Evolutionary conservation across 92 coral and sea anemone species (phyloP).

Genomic region (Metridium senile): DNA sequence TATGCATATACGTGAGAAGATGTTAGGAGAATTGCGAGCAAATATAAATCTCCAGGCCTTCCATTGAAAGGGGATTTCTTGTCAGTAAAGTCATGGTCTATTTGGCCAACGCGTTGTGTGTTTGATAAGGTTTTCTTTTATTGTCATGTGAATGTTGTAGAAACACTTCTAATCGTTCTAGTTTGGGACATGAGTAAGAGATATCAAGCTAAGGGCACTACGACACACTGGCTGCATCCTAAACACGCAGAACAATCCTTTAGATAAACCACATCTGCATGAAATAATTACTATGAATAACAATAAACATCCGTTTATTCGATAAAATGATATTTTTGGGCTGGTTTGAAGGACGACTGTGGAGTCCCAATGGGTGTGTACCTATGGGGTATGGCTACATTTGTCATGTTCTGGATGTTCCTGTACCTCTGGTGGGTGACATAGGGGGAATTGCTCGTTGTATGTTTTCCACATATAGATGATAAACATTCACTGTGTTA

Average conservation of each 20-base stretch:
- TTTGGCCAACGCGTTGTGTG: conserved; percentile 10
- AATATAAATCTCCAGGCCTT: no score
- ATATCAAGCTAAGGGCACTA: not conserved
- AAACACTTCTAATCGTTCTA: conserved; percentile 21
- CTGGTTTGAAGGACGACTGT: not conserved
- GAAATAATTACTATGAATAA: conserved; percentile 70
- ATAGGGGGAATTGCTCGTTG: conserved; percentile 6
- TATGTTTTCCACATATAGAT: conserved; percentile 9
- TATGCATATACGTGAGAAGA: not conserved
- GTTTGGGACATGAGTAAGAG: conserved; percentile 34
- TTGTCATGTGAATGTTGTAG: conserved; percentile 7
- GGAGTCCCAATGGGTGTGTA: conserved; percentile 29
- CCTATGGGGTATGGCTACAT: not conserved
- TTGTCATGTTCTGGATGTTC: not conserved
- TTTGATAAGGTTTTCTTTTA: conserved; percentile 2
- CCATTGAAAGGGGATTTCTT: conserved; percentile 1
- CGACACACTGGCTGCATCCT: conserved; percentile 5
- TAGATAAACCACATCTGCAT: conserved; percentile 67
- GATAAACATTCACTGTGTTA: conserved; percentile 68
- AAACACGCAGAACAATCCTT: conserved; percentile 9
- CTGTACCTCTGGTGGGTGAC: not conserved
- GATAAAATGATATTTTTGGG: conserved; percentile 22
- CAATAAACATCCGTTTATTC: conserved; percentile 71
- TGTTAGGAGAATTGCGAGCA: no score
- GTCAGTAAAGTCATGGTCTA: not conserved